These are phyloP conservation scores for Prionailurus viverrinus DNA, from an alignment of 2,113 vertebrate species.

Conservation along the genomic window DNA sequence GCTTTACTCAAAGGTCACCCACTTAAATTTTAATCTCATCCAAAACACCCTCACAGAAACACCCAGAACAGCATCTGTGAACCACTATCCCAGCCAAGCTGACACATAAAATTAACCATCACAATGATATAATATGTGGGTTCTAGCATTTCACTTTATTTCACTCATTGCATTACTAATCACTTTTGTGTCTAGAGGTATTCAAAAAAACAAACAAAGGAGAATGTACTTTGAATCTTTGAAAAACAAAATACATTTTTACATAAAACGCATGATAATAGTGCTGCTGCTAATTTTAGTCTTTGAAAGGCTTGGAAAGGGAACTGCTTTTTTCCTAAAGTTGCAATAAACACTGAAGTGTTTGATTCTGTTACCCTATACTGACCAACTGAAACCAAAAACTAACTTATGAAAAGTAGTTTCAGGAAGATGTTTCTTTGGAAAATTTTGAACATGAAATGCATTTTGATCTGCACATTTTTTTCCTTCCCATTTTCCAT, in stretches of 20 bases:
- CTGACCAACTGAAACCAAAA: slow-evolving; percentile 42
- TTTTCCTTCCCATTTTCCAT: slow-evolving; percentile 70
- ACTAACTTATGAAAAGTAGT: slow-evolving; percentile 67
- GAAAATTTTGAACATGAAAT: slow-evolving; percentile 76
- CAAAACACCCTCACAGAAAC: background rate
- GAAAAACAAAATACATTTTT: background rate
- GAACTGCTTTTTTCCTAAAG: background rate
- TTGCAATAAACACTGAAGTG: background rate
- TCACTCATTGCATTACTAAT: background rate
- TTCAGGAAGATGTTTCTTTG: slow-evolving; percentile 73
- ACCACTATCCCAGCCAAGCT: too few species aligned
- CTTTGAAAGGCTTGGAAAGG: background rate
- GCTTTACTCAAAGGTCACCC: background rate
- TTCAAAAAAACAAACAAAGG: background rate
- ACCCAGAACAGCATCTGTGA: background rate
- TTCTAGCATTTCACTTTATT: background rate
- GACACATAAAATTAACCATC: background rate
- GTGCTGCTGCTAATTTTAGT: background rate
- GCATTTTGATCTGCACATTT: slow-evolving; percentile 78
- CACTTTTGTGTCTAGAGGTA: background rate
- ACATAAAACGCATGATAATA: background rate
- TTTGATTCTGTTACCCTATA: background rate
- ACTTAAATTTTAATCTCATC: background rate
- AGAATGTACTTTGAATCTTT: background rate
- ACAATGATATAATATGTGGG: too few species aligned